Evolutionary conservation across 2,113 vertebrate genomes (phyloP).

Genomic region (Osmerus eperlanus): DNA sequence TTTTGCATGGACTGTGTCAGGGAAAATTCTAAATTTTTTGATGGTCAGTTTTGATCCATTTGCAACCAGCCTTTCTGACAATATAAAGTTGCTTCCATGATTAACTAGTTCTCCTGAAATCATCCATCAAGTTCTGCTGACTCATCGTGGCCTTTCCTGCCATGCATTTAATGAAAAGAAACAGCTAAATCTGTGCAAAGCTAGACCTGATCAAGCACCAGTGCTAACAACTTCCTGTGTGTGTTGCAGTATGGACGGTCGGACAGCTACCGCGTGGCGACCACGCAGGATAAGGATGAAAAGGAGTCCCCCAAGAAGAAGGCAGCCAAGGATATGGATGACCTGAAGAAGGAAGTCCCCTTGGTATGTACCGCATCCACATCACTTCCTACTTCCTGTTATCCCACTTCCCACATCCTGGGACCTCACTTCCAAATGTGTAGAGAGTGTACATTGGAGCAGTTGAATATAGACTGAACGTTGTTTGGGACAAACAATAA

Average conservation of each 20-base stretch:
- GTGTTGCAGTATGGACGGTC: slow-evolving; percentile 84
- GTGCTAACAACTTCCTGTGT: slow-evolving; percentile 4
- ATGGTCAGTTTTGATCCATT: too few species aligned
- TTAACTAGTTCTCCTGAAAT: too few species aligned
- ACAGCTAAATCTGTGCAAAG: too few species aligned
- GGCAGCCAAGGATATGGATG: slow-evolving; percentile 82
- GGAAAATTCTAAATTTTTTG: too few species aligned
- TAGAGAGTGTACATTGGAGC: background rate
- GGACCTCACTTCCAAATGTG: too few species aligned
- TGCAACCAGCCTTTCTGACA: too few species aligned
- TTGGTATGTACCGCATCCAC: slow-evolving; percentile 70
- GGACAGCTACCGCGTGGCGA: slow-evolving; percentile 90
- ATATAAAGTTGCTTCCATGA: too few species aligned
- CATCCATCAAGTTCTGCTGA: too few species aligned
- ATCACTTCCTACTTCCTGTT: background rate
- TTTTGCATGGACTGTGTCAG: too few species aligned
- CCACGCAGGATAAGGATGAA: slow-evolving; percentile 86
- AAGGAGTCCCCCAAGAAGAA: slow-evolving; percentile 86
- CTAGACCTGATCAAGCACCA: background rate
- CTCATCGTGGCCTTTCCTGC: too few species aligned
- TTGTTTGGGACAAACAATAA: too few species aligned
- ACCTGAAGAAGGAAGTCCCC: slow-evolving; percentile 91
- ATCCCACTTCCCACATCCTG: background rate
- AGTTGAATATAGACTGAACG: background rate
- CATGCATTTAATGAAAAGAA: too few species aligned